phyloP scores from a whole-genome alignment of 2,888 invertebrate species.

The Hypomecis punctinalis region DNA sequence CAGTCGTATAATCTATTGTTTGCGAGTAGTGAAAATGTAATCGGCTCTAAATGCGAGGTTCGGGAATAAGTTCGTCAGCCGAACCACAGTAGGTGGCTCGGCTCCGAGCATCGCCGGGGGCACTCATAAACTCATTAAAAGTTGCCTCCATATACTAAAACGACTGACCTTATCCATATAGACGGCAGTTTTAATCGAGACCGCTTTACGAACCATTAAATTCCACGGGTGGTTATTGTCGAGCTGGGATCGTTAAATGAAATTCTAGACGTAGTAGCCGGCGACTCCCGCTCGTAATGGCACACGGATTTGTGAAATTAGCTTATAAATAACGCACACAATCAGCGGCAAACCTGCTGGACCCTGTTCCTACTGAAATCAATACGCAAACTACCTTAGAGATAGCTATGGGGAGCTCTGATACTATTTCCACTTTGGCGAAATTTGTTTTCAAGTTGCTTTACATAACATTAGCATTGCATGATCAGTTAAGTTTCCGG shows the following conservation, averaged over 20 bases:
- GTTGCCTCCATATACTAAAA: constrained; percentile 74
- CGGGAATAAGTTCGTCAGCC: constrained; percentile 55
- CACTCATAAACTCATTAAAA: constrained; percentile 82
- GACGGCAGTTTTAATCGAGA: constrained; percentile 80
- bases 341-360: constrained; percentile 34
- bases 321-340: constrained; percentile 43
- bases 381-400: constrained; percentile 27
- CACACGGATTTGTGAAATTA: constrained; percentile 56
- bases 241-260: constrained; percentile 77
- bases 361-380: constrained; percentile 32
- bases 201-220: constrained; percentile 79
- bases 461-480: not conserved
- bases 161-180: constrained; percentile 74
- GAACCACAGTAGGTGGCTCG: constrained; percentile 50
- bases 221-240: constrained; percentile 76
- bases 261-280: constrained; percentile 66
- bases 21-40: constrained; percentile 46
- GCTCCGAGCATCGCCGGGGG: constrained; percentile 51
- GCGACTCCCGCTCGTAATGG: constrained; percentile 48
- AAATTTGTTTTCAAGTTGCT: constrained; percentile 4
- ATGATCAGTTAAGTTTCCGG: not conserved
- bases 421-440: constrained; percentile 14
- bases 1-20: constrained; percentile 18
- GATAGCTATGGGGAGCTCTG: constrained; percentile 6
- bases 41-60: constrained; percentile 58